Percentiles rank a stretch among this genome's conserved stretches.
Conservation (phyloP, 35 echinoderm and acorn worm genomes). For the Lytechinus variegatus region DNA sequence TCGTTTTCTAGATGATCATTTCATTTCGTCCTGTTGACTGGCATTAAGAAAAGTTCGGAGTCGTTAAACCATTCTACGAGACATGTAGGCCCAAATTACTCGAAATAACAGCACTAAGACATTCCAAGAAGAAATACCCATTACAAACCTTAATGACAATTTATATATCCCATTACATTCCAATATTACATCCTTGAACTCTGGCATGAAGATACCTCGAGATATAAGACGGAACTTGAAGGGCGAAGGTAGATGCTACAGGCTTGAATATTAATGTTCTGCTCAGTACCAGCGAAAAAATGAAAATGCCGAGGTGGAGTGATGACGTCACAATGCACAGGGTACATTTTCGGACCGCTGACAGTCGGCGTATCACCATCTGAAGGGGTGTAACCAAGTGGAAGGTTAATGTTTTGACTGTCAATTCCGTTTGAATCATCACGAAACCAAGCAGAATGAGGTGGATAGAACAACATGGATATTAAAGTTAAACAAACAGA, state of each 20-base stretch:
- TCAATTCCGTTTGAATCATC: background rate
- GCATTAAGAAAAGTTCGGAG: no score
- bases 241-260: background rate
- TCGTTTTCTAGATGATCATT: no score
- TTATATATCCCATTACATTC: background rate
- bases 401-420: background rate
- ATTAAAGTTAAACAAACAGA: slow-evolving; percentile 7
- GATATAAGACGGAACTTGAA: background rate
- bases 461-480: background rate
- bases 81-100: no score
- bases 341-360: background rate
- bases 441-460: background rate
- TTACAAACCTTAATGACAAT: background rate
- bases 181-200: background rate
- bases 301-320: background rate
- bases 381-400: background rate
- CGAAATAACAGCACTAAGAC: no score
- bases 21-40: no score
- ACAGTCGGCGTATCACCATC: background rate
- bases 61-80: no score
- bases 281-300: background rate
- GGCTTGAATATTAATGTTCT: background rate
- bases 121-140: background rate
- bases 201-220: background rate
- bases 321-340: background rate